Base-by-base conservation (phyloP, 2,888 invertebrate species). In the Sepiola atlantica region DNA sequence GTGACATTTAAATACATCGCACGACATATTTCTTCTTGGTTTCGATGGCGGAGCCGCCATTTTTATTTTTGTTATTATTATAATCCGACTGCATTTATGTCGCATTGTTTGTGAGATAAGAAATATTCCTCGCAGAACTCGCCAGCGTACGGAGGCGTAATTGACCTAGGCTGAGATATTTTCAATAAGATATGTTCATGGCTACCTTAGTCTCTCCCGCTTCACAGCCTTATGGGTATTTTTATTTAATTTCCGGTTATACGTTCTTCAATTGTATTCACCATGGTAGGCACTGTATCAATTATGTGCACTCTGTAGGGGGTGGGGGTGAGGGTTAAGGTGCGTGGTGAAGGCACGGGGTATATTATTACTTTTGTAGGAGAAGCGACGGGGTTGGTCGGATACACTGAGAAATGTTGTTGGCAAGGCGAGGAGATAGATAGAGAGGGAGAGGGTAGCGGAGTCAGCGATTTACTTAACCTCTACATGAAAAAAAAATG, bases 31-130 rank as follows among this genome's bases (percentile, higher is more conserved):
- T 61, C 61, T 61, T 61, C 28, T 61, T 61, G 61, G 24, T 61
- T 61, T 61, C 10, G 24, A 28, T 61, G 24, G 28, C 21, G 61
- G 24, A 21, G 21, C 2, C 61, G 24, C 61, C 61, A 61, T 61
- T 57, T 57, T 57, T 57, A 57, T 57, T 21, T 57, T 57, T 57
- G 21, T 57, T 61, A 24, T 10, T 61, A 24, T 61, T 61, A 24
- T 61, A 6, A 61, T 61, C 61, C 61, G 61, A 24, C 61, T 61
- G 61, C 61, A 61, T 61, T 61, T 61, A 61, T 61, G 61, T 61
- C 61, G 61, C 61, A 61, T 61, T 61, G 61, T 61, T 61, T 61
- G 61, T 61, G 61, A 61, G 61, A 61, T 61, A 61, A 61, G 61
- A 61, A 61, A 61, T 61, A 61, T 61, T 61, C 21, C 61, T 61